Percentiles rank a stretch among this genome's conserved stretches.
Conservation (phyloP, 1,140 invertebrate genomes). For the Penaeus indicus region DNA sequence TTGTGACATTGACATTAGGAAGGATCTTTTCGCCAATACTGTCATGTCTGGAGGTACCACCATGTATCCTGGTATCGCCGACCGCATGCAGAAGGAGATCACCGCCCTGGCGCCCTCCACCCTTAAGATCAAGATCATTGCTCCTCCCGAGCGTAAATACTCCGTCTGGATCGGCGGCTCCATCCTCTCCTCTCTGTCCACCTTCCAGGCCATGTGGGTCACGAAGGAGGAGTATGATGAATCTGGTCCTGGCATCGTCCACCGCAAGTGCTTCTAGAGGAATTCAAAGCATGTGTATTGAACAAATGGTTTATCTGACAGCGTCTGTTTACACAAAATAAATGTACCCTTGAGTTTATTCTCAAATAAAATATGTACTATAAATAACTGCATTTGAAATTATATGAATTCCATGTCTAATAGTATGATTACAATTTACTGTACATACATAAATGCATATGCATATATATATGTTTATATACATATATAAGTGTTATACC, state of each 20-base stretch:
- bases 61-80: slow-evolving; percentile 78
- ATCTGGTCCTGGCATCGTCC: slow-evolving; percentile 74
- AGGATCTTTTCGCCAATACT: slow-evolving; percentile 84
- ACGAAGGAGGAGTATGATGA: slow-evolving; percentile 75
- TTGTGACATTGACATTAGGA: slow-evolving; percentile 89
- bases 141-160: slow-evolving; percentile 75
- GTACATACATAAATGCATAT: too few species aligned
- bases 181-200: slow-evolving; percentile 76
- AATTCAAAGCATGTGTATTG: neutral
- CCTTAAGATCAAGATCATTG: slow-evolving; percentile 79
- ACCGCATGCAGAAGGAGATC: slow-evolving; percentile 91
- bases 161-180: slow-evolving; percentile 77
- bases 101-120: slow-evolving; percentile 79
- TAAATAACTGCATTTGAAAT: neutral
- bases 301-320: neutral
- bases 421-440: too few species aligned
- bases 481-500: too few species aligned
- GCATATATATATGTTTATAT: too few species aligned
- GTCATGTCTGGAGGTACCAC: slow-evolving; percentile 79
- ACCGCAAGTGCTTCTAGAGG: slow-evolving; percentile 76
- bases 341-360: slow-evolving; percentile 2
- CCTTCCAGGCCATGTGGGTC: slow-evolving; percentile 79
- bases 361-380: neutral
- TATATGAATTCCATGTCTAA: neutral
- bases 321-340: neutral